phyloP scores from a whole-genome alignment of 1,140 invertebrate species.

The Cryptotermes secundus region DNA sequence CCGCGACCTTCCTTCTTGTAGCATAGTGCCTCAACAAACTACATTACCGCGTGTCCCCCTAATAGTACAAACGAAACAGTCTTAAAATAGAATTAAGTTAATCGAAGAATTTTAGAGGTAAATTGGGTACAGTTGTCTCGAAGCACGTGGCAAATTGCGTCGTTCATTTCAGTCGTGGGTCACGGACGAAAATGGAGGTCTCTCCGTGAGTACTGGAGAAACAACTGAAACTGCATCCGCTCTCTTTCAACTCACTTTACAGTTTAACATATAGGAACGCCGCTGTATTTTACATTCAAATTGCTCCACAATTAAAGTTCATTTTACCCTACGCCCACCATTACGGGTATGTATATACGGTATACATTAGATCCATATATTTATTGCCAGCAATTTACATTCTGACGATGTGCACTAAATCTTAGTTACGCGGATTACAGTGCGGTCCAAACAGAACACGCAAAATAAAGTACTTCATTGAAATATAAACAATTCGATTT shows the following conservation, averaged over 20 bases:
- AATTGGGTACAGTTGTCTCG: not conserved
- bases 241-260: not conserved
- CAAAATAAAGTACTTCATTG: no score
- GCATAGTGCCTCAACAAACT: no score
- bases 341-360: not conserved
- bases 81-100: not conserved
- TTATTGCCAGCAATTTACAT: not conserved
- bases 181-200: not conserved
- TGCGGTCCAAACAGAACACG: no score
- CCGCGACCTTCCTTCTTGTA: no score
- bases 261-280: not conserved
- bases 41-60: no score
- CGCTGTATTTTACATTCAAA: not conserved
- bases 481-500: no score
- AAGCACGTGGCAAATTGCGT: not conserved
- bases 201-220: not conserved
- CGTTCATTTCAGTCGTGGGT: not conserved
- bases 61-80: no score
- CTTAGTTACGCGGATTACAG: no score
- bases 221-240: not conserved
- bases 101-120: not conserved
- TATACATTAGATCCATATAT: not conserved
- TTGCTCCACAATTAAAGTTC: not conserved
- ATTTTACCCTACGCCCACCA: not conserved
- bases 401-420: not conserved